Evolutionary conservation across 2,113 vertebrate genomes (phyloP).

Genomic region (Synchiropus splendidus): DNA sequence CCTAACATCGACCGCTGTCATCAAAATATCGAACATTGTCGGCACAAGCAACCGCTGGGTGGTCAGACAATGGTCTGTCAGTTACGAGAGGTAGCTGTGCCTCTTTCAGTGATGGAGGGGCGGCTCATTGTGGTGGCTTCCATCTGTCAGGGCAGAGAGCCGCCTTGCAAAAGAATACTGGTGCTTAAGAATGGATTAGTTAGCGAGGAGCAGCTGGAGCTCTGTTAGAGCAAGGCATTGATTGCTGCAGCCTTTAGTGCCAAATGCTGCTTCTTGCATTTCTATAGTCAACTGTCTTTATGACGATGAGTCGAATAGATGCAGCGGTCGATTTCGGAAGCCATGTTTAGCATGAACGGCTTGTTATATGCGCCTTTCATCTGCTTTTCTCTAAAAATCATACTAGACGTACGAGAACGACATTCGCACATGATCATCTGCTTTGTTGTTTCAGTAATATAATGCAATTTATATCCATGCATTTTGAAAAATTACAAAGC

Average conservation of each 20-base stretch:
- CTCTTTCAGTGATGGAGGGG: slow-evolving; percentile 30
- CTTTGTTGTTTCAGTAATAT: too few relatives aligned
- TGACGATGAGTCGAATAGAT: slow-evolving; percentile 7
- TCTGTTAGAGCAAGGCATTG: slow-evolving; percentile 24
- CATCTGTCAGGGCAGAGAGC: slow-evolving; percentile 40
- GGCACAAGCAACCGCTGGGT: slow-evolving; percentile 25
- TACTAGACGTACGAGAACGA: too few relatives aligned
- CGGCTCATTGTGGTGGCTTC: slow-evolving; percentile 34
- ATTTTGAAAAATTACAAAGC: too few relatives aligned
- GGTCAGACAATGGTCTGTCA: slow-evolving; percentile 48
- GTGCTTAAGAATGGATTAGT: slow-evolving; percentile 43
- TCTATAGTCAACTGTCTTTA: slow-evolving; percentile 9
- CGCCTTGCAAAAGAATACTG: slow-evolving; percentile 30
- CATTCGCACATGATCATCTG: too few relatives aligned
- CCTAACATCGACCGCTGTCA: slow-evolving; percentile 43
- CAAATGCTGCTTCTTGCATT: slow-evolving; percentile 19
- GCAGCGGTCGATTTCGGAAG: too few relatives aligned
- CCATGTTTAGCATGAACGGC: too few relatives aligned
- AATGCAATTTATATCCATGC: too few relatives aligned
- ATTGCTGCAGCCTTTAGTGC: slow-evolving; percentile 37
- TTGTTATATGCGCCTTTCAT: too few relatives aligned
- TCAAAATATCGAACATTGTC: slow-evolving; percentile 50
- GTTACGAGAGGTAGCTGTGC: slow-evolving; percentile 21
- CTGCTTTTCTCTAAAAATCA: too few relatives aligned
- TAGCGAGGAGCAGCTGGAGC: slow-evolving; percentile 33